Percentiles rank a stretch among this genome's conserved stretches.
Conservation (phyloP, 2,797 vertebrate genomes). For the Manis crassicaudata region DNA sequence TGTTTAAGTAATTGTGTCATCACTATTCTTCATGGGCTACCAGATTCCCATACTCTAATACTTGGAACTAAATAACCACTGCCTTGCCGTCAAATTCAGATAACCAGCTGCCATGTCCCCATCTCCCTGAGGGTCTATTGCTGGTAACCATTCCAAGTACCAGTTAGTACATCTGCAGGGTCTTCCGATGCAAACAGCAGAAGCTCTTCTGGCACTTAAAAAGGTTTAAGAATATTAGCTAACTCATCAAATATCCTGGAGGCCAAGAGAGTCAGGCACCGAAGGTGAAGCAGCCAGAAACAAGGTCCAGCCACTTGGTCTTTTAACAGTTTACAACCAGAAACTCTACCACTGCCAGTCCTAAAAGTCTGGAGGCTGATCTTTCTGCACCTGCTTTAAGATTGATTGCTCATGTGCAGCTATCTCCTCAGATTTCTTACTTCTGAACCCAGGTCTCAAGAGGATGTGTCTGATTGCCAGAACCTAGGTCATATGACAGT, state of each 20-base stretch:
- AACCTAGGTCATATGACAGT: not conserved
- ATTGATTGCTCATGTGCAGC: not conserved
- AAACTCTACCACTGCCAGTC: not conserved
- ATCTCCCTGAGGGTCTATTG: not conserved
- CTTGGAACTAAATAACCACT: not conserved
- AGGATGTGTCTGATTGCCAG: not conserved
- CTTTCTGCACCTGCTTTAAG: not conserved
- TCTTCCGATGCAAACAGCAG: not conserved
- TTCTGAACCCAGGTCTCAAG: not conserved
- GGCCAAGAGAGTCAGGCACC: not conserved
- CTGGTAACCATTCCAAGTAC: not conserved
- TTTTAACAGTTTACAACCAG: not conserved
- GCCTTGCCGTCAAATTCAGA: not conserved
- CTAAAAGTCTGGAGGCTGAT: not conserved
- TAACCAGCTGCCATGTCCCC: not conserved
- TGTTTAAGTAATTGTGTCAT: not conserved
- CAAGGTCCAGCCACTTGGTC: not conserved
- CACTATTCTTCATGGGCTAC: not conserved
- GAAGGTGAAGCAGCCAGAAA: not conserved
- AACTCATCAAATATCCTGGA: not conserved
- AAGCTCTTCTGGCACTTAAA: not conserved
- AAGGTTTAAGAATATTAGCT: not conserved
- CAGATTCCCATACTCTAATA: not conserved
- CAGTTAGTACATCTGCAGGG: not conserved
- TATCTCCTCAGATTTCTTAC: not conserved